These are phyloP conservation scores for Mythimna lalbum DNA, from an alignment of 2,888 invertebrate species.

Conservation along the genomic window DNA sequence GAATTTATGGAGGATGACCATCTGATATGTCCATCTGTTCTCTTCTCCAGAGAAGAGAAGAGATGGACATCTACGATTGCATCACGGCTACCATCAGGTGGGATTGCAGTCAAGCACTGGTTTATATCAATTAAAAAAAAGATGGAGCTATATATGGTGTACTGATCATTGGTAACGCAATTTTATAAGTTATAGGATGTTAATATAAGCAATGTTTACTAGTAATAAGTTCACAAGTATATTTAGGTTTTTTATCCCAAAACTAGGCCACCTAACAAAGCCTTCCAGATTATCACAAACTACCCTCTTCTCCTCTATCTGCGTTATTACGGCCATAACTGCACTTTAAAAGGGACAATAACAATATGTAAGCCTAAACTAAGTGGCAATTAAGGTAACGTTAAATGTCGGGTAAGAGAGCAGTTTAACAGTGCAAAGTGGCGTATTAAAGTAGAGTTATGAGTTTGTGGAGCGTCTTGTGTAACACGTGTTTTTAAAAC, in stretches of 20 bases:
- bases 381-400: constrained; percentile 65
- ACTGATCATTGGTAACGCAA: no score
- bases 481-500: constrained; percentile 32
- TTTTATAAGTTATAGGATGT: no score
- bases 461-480: constrained; percentile 42
- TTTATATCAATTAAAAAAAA: no score
- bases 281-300: constrained; percentile 15
- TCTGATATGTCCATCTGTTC: no score
- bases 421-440: constrained; percentile 56
- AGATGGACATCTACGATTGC: no score
- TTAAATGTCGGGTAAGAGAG: constrained; percentile 45
- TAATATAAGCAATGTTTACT: no score
- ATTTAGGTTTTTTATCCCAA: background rate
- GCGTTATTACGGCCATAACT: constrained; percentile 50
- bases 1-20: no score
- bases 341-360: constrained; percentile 54
- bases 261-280: background rate
- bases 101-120: no score
- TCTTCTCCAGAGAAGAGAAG: no score
- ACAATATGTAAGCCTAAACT: constrained; percentile 66
- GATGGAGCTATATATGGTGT: no score
- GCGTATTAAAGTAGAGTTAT: constrained; percentile 57
- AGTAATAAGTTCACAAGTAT: background rate
- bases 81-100: no score
- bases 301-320: constrained; percentile 23